Conservation (phyloP, 2,797 vertebrate species). For the Linurgus olivaceus region DNA sequence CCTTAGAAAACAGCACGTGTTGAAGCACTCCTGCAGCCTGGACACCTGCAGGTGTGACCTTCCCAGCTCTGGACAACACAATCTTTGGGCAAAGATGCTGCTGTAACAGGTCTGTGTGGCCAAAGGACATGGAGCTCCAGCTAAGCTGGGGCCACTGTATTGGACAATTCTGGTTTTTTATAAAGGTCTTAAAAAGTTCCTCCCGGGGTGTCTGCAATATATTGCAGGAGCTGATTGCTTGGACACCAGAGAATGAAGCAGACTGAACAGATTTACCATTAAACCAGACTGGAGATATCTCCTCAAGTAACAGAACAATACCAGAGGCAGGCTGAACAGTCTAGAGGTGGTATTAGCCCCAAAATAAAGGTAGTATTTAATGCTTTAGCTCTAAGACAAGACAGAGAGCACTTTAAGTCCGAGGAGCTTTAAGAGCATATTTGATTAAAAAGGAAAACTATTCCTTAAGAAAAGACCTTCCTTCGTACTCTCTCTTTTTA, state of each 20-base stretch:
- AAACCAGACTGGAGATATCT: background rate
- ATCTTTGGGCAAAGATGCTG: background rate
- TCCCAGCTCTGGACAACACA: background rate
- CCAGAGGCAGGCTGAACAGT: background rate
- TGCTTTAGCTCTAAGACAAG: background rate
- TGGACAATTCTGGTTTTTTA: background rate
- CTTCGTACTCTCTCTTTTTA: background rate
- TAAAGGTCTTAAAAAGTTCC: background rate
- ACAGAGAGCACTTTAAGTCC: background rate
- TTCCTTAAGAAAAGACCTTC: background rate
- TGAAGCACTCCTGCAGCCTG: background rate
- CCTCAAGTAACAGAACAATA: background rate
- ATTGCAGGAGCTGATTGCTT: background rate
- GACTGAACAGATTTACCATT: background rate
- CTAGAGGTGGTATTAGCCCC: background rate
- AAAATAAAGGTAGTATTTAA: background rate
- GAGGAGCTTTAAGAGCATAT: background rate
- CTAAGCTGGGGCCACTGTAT: background rate
- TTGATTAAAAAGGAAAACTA: background rate
- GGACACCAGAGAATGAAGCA: background rate
- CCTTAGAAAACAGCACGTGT: rapidly evolving
- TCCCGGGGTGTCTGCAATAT: background rate
- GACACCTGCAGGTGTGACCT: background rate
- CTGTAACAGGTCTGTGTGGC: background rate
- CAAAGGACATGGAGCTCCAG: background rate